These are phyloP conservation scores for Catagonus wagneri DNA, from an alignment of 2,113 vertebrate species.

Conservation along the genomic window DNA sequence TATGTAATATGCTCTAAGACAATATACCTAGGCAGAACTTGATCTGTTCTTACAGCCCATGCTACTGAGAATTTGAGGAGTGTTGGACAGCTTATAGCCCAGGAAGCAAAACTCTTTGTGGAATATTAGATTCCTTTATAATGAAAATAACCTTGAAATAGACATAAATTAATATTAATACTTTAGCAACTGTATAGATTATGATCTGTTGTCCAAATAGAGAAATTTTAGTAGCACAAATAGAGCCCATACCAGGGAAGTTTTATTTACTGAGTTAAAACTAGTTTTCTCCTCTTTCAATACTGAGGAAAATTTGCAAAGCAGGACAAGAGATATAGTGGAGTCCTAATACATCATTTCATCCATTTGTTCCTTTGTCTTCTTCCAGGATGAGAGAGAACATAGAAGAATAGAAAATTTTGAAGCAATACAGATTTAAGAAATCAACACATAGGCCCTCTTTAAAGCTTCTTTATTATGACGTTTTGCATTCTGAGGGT, in stretches of 20 bases:
- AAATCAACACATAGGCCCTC: neutral
- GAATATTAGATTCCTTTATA: neutral
- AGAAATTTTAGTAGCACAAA: neutral
- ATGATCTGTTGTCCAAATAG: neutral
- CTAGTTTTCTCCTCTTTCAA: neutral
- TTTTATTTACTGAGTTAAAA: neutral
- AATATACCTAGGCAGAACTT: neutral
- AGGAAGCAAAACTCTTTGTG: neutral
- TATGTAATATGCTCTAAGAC: neutral
- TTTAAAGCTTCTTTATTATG: neutral
- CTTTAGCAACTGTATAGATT: neutral
- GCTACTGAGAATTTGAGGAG: neutral
- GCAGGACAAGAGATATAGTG: neutral
- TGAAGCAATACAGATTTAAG: constrained; percentile 5
- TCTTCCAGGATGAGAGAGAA: neutral
- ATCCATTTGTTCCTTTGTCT: neutral
- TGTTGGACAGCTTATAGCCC: neutral
- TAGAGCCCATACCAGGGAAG: neutral
- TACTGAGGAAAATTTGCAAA: neutral
- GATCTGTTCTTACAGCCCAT: neutral
- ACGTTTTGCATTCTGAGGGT: neutral
- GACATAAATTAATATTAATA: constrained; percentile 29
- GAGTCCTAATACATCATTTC: neutral
- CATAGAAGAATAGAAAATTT: neutral
- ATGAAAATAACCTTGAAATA: neutral